These are phyloP conservation scores for Oeneis ivallda DNA, from an alignment of 2,888 invertebrate species.

Conservation along the genomic window DNA sequence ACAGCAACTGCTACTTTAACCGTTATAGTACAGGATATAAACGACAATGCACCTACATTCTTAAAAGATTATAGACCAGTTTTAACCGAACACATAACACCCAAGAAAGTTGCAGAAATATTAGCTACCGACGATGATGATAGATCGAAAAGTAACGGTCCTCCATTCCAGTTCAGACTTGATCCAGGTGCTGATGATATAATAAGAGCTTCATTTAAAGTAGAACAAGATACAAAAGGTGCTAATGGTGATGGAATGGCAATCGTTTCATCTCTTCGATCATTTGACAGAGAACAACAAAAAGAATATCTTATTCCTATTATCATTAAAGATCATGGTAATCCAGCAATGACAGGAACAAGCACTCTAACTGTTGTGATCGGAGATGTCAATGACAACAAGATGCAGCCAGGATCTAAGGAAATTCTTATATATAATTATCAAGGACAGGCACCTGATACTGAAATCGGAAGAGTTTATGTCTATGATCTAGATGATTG, in stretches of 20 bases:
- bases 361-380: slow-evolving; percentile 98
- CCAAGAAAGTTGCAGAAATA: slow-evolving; percentile 95
- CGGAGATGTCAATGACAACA: slow-evolving; percentile 98
- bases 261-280: slow-evolving; percentile 94
- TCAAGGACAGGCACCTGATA: slow-evolving; percentile 93
- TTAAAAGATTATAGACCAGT: slow-evolving; percentile 95
- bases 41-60: slow-evolving; percentile 97
- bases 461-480: slow-evolving; percentile 96
- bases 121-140: slow-evolving; percentile 97
- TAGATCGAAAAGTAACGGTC: slow-evolving; percentile 96
- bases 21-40: slow-evolving; percentile 96
- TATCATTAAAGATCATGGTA: slow-evolving; percentile 97
- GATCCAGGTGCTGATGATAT: slow-evolving; percentile 97
- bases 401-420: slow-evolving; percentile 98
- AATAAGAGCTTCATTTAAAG: slow-evolving; percentile 96
- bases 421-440: slow-evolving; percentile 99
- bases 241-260: slow-evolving; percentile 99
- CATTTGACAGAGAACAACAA: slow-evolving; percentile 97
- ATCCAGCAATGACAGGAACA: slow-evolving; percentile 97
- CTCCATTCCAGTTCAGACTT: slow-evolving; percentile 96
- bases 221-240: slow-evolving; percentile 98
- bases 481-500: slow-evolving; percentile 99
- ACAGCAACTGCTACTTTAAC: slow-evolving; percentile 96
- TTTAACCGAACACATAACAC: slow-evolving; percentile 94
- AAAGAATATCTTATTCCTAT: slow-evolving; percentile 98